These are phyloP conservation scores for Lysiphlebus fabarum DNA, from an alignment of 1,140 invertebrate genomes.

Conservation along the genomic window DNA sequence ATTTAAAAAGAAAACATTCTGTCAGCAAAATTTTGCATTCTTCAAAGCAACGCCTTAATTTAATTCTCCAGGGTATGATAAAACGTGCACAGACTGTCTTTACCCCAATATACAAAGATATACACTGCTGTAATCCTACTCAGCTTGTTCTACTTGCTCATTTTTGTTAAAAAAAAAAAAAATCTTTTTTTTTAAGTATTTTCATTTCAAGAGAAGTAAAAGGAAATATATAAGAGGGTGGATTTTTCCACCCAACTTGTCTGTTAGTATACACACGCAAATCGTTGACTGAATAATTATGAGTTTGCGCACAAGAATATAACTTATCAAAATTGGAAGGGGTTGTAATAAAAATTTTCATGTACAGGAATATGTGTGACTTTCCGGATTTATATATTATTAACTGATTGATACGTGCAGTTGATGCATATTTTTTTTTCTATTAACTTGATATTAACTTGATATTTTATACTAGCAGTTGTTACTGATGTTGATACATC, in stretches of 20 bases:
- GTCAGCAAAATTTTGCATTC: too few species aligned
- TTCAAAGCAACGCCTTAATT: too few species aligned
- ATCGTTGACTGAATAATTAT: conserved; percentile 49
- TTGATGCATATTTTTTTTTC: conserved; percentile 12
- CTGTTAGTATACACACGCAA: conserved; percentile 35
- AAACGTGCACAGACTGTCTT: too few species aligned
- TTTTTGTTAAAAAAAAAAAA: too few species aligned
- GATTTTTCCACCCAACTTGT: conserved; percentile 28
- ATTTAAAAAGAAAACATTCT: too few species aligned
- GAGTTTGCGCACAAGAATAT: conserved; percentile 49
- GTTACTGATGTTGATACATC: neutral
- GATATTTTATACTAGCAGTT: too few species aligned
- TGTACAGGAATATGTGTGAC: conserved; percentile 18
- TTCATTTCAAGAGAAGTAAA: too few species aligned
- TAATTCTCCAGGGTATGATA: conserved; percentile 19
- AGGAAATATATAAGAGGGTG: conserved; percentile 17
- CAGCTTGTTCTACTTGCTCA: too few species aligned
- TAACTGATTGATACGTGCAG: conserved; percentile 27
- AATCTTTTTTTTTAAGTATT: too few species aligned
- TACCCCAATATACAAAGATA: too few species aligned
- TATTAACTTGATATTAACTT: neutral
- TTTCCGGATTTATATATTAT: conserved; percentile 28
- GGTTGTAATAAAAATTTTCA: conserved; percentile 29
- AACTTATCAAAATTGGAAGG: conserved; percentile 21
- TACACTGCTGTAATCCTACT: too few species aligned